Evolutionary conservation across 2,888 invertebrate species (phyloP).

Genomic region (Eubasilissa splendida): DNA sequence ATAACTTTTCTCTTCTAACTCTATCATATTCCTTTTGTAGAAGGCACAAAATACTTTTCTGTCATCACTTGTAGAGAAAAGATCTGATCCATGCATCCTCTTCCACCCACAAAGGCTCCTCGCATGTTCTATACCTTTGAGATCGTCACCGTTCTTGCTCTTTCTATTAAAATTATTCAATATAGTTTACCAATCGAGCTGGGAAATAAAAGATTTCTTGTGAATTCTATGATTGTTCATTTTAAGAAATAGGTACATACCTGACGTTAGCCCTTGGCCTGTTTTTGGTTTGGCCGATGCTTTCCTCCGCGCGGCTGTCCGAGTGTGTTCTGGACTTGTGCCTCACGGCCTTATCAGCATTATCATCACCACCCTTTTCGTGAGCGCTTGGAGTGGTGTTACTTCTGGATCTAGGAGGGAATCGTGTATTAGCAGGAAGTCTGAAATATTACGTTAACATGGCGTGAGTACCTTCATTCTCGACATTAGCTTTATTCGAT

Average conservation of each 20-base stretch:
- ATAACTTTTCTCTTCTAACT: too few species aligned
- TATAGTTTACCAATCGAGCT: too few species aligned
- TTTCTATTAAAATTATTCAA: too few species aligned
- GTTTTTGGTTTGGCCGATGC: conserved; percentile 70
- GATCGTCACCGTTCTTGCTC: too few species aligned
- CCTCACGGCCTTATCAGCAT: conserved; percentile 67
- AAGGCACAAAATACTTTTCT: too few species aligned
- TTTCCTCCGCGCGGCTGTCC: conserved; percentile 70
- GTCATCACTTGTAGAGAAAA: too few species aligned
- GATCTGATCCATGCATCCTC: too few species aligned
- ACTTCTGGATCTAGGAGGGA: conserved; percentile 81
- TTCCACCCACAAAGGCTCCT: too few species aligned
- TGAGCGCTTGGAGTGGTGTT: conserved; percentile 72
- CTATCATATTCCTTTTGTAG: too few species aligned
- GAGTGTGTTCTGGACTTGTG: conserved; percentile 65
- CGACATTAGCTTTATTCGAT: not conserved
- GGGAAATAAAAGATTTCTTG: too few species aligned
- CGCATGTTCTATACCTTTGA: too few species aligned
- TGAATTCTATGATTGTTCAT: too few species aligned
- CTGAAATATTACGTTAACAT: conserved; percentile 63
- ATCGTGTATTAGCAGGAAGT: conserved; percentile 88
- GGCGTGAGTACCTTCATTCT: conserved; percentile 33
- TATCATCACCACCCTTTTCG: conserved; percentile 60
- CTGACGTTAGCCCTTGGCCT: conserved; percentile 77
- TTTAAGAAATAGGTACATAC: conserved; percentile 59